Base-by-base conservation (phyloP, 2,888 invertebrate species). In the Napeogenes sylphis region DNA sequence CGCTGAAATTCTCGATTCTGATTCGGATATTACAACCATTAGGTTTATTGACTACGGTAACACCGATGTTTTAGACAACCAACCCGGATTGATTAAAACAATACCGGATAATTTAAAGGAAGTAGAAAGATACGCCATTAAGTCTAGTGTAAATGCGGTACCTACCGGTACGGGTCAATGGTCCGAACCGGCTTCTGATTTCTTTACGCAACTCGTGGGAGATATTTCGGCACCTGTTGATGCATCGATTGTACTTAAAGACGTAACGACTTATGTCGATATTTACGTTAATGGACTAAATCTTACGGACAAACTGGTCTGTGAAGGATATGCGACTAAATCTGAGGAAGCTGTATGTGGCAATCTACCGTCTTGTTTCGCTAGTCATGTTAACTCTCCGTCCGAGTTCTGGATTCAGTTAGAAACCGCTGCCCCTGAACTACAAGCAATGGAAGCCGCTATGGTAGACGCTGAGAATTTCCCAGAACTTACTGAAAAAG, bases 1-100 rank as follows among this genome's bases (percentile, higher is more conserved):
- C 63, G 98, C 98, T 0, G 94, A 94, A 77, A 94, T 99, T 8
- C 92, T 98, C 51, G 97, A 96, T 77, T 92, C 94, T 0, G 94
- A 94, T 68, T 91, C 92, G 5, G 95, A 95, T 68, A 93, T 95
- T 47, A 95, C 94, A 10, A 95, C 95, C 0, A 93, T 96, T 1
- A 92, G 95, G 45, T 96, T 95, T 72, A 92, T 95, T 13, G 96
- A 96, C 77, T 95, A 93, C 73, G 96, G 96, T 10, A 95, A 95
- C 74, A 95, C 95, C 0, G 95, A 96, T 71, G 93, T 94, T 0
- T 88, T 95, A 0, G 92, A 93, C 55, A 94, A 94, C 67, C 89
- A 91, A 32, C 91, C 92, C 0, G 91, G 88, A 0, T 83, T 92
- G 33, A 86, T 95, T 10, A 94, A 94, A 73, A 87, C 88, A 4